Evolutionary conservation across 23 tunicate species (phyloP).

Genomic region (Styela plicata): DNA sequence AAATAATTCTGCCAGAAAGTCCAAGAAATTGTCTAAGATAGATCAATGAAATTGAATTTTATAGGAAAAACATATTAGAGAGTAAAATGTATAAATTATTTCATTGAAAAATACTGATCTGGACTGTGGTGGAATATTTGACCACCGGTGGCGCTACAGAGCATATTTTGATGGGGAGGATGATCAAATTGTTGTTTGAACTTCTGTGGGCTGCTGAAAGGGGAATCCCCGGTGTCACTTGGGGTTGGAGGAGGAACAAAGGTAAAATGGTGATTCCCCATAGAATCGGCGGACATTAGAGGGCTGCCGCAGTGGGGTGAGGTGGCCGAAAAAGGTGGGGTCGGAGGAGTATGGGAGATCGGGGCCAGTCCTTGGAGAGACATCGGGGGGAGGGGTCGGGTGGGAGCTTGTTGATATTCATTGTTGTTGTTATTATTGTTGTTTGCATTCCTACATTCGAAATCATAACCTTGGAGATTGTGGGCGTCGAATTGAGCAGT

Average conservation of each 20-base stretch:
- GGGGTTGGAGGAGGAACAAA: slow-evolving; percentile 62
- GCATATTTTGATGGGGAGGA: not conserved
- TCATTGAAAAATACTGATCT: slow-evolving; percentile 1
- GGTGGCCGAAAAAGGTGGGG: slow-evolving; percentile 70
- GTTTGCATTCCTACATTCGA: slow-evolving; percentile 31
- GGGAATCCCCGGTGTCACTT: slow-evolving; percentile 80
- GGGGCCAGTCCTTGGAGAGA: slow-evolving; percentile 25
- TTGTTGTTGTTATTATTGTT: not conserved
- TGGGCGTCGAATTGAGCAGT: slow-evolving; percentile 36
- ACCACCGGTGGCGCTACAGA: not conserved
- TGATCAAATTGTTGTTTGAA: not conserved
- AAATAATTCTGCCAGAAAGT: too few relatives aligned
- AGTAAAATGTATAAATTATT: not conserved
- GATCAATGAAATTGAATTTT: not conserved
- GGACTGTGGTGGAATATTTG: not conserved
- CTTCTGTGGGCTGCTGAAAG: slow-evolving; percentile 88
- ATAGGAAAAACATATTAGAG: not conserved
- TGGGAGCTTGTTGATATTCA: not conserved
- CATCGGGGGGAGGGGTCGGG: slow-evolving; percentile 45
- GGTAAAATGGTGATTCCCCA: slow-evolving; percentile 27
- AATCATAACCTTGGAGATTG: not conserved
- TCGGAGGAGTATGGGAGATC: slow-evolving; percentile 24
- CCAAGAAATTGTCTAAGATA: not conserved
- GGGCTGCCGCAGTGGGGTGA: slow-evolving; percentile 52
- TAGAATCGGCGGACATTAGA: slow-evolving; percentile 35